Percentiles rank a stretch among this genome's conserved stretches.
Conservation (phyloP, 2,888 invertebrate species). For the Drosophila rellima region DNA sequence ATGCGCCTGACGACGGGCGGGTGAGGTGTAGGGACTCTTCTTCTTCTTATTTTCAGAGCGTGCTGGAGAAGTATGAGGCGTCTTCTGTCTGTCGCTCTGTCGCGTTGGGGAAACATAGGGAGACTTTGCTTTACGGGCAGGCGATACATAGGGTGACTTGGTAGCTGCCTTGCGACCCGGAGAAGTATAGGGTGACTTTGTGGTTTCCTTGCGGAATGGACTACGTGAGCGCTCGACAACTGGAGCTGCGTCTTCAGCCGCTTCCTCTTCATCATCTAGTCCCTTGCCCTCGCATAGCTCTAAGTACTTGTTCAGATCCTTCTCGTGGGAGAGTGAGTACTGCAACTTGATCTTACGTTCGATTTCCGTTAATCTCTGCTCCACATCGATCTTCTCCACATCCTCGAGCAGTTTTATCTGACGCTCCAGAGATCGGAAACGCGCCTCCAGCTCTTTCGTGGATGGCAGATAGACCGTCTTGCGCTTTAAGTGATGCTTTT, state of each 20-base stretch:
- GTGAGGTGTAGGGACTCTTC: constrained; percentile 65
- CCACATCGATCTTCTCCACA: constrained; percentile 83
- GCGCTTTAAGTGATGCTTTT: constrained; percentile 80
- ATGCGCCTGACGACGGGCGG: constrained; percentile 49
- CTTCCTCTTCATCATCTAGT: constrained; percentile 62
- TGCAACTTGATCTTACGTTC: constrained; percentile 83
- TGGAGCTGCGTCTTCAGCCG: constrained; percentile 17
- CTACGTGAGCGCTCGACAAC: constrained; percentile 59
- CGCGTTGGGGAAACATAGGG: constrained; percentile 58
- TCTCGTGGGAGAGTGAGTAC: constrained; percentile 83
- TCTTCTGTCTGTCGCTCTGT: constrained; percentile 41
- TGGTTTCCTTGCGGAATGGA: constrained; percentile 55
- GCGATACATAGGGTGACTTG: constrained; percentile 36
- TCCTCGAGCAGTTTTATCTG: constrained; percentile 82
- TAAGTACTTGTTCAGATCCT: constrained; percentile 77
- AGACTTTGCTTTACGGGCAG: constrained; percentile 19
- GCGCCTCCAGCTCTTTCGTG: constrained; percentile 82
- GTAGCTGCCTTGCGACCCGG: constrained; percentile 53
- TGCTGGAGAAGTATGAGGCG: constrained; percentile 66
- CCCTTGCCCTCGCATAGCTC: constrained; percentile 82
- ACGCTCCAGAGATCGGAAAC: constrained; percentile 82
- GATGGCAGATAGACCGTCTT: constrained; percentile 82
- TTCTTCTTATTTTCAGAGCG: constrained; percentile 41
- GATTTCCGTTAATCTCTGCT: constrained; percentile 79
- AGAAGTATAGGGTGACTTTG: constrained; percentile 66